phyloP scores from a whole-genome alignment of 1,140 invertebrate species.

The Archivesica marissinica region DNA sequence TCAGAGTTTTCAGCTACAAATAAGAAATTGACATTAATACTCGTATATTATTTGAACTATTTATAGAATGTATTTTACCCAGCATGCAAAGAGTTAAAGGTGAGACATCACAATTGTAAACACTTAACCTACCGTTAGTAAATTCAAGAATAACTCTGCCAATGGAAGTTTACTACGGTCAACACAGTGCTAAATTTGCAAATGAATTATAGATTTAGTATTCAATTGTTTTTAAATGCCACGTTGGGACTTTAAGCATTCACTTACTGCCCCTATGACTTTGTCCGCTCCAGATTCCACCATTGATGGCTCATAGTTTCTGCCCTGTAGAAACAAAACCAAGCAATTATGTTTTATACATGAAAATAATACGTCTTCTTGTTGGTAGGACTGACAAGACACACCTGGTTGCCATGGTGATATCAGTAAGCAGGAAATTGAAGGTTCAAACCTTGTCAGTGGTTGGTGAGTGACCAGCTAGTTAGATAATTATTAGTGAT shows the following conservation, averaged over 20 bases:
- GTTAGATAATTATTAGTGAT: too few relatives aligned
- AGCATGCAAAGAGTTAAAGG: too few relatives aligned
- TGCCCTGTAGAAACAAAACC: conserved; percentile 38
- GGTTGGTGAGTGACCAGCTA: neutral
- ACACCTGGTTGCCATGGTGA: neutral
- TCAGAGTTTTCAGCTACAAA: too few relatives aligned
- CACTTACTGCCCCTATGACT: conserved; percentile 62
- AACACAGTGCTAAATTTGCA: too few relatives aligned
- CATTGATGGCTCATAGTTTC: conserved; percentile 60
- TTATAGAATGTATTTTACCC: too few relatives aligned
- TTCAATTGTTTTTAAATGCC: neutral
- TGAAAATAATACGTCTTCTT: neutral
- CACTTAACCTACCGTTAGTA: too few relatives aligned
- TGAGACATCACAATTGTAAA: too few relatives aligned
- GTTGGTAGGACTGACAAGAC: neutral
- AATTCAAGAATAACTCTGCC: too few relatives aligned
- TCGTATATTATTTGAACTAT: too few relatives aligned
- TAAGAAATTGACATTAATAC: too few relatives aligned
- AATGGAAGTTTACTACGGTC: too few relatives aligned
- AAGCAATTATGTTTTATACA: neutral
- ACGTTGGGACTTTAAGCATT: neutral
- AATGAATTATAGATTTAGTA: neutral
- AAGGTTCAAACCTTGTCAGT: neutral
- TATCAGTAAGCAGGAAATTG: neutral
- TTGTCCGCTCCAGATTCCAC: conserved; percentile 62